Conservation (phyloP, 2,888 invertebrate species). For the Eupithecia centaureata region DNA sequence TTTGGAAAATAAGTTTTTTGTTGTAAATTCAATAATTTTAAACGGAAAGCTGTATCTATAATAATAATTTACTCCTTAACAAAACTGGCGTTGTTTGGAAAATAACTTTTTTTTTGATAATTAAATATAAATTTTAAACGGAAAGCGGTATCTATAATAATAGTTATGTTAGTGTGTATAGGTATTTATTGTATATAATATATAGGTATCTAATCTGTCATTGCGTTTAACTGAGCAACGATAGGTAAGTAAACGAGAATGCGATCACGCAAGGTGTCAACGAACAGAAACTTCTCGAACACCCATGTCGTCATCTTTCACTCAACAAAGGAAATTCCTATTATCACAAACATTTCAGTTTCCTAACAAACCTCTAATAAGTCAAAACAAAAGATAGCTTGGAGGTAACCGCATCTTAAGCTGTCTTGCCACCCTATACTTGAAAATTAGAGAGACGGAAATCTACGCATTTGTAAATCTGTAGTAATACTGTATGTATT, state of each 20-base stretch:
- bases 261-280: background rate
- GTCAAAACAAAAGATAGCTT: conserved; percentile 32
- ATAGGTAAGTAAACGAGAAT: background rate
- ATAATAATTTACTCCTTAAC: too few species aligned
- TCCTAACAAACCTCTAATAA: conserved; percentile 32
- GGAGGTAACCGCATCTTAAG: conserved; percentile 8
- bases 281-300: conserved; percentile 14
- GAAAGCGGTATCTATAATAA: too few species aligned
- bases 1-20: background rate
- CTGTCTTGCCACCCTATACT: background rate
- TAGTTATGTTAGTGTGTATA: too few species aligned
- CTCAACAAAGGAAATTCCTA: conserved; percentile 38
- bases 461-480: background rate
- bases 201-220: background rate
- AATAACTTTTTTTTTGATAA: too few species aligned
- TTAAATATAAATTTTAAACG: too few species aligned
- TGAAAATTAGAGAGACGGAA: background rate
- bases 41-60: background rate
- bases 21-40: background rate
- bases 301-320: conserved; percentile 32
- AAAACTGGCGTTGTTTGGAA: too few species aligned
- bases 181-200: too few species aligned
- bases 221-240: background rate
- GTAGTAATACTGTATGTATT: background rate
- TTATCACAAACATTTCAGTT: conserved; percentile 32